These are phyloP conservation scores for Petrocephalus sullivani DNA, from an alignment of 2,797 vertebrate genomes.

Conservation along the genomic window DNA sequence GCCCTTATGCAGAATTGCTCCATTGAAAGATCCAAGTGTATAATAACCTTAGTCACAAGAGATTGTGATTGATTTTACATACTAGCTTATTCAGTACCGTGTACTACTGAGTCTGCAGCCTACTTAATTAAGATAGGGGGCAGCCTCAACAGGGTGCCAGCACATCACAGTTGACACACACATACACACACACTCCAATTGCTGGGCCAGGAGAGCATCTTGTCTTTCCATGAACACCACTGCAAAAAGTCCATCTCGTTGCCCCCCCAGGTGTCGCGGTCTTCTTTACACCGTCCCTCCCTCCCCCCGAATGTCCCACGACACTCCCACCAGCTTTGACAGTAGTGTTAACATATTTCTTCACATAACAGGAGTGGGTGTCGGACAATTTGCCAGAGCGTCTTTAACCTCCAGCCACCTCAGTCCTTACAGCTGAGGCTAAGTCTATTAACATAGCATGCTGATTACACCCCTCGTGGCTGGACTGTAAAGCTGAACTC, in stretches of 20 bases:
- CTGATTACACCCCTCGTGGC: neutral
- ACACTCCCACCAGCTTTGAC: neutral
- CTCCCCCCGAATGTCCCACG: neutral
- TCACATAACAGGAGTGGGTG: neutral
- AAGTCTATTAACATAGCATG: neutral
- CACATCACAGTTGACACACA: neutral
- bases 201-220: neutral
- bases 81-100: neutral
- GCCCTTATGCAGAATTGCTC: neutral
- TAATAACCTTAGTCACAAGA: neutral
- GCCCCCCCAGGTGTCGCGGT: conserved; percentile 14
- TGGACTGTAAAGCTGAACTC: neutral
- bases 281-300: neutral
- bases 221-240: neutral
- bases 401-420: neutral
- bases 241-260: conserved; percentile 23
- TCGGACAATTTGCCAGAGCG: neutral
- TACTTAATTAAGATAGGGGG: neutral
- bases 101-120: neutral
- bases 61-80: neutral
- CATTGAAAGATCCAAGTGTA: neutral
- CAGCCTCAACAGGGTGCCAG: neutral
- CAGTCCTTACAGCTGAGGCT: neutral
- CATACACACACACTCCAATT: neutral
- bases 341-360: neutral